These are phyloP conservation scores for Chionis minor DNA, from an alignment of 2,113 vertebrate species.

Conservation along the genomic window DNA sequence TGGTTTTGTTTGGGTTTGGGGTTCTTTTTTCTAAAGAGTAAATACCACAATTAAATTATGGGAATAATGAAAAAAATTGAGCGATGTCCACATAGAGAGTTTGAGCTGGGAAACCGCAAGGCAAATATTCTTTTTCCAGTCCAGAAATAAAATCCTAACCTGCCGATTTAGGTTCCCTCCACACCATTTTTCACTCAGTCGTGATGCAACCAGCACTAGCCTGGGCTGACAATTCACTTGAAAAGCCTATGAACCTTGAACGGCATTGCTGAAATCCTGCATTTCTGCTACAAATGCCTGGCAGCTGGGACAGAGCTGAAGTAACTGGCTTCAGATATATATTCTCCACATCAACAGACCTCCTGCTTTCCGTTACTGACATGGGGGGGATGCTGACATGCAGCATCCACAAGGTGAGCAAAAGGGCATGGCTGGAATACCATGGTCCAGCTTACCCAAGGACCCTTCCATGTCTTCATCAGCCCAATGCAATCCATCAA, in stretches of 20 bases:
- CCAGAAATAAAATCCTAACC: not conserved
- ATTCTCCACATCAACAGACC: not conserved
- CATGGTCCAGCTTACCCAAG: not conserved
- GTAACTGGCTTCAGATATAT: not conserved
- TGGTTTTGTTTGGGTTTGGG: not conserved
- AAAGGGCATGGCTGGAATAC: not conserved
- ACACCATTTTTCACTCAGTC: not conserved
- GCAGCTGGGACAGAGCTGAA: not conserved
- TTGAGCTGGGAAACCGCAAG: not conserved
- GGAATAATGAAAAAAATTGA: not conserved
- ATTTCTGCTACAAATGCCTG: not conserved
- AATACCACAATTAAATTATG: not conserved
- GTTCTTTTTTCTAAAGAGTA: not conserved
- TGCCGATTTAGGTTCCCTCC: not conserved
- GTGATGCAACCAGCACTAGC: not conserved
- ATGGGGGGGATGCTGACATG: not conserved
- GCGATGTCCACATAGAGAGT: not conserved
- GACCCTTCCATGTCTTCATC: not conserved
- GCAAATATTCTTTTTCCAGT: not conserved
- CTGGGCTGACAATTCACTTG: not conserved
- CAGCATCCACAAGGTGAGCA: not conserved
- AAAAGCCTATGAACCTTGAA: not conserved
- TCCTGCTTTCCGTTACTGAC: not conserved
- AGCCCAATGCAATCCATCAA: not conserved
- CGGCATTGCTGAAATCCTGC: not conserved